Conservation (phyloP, 2,888 invertebrate genomes). For the Punctoribates punctum region DNA sequence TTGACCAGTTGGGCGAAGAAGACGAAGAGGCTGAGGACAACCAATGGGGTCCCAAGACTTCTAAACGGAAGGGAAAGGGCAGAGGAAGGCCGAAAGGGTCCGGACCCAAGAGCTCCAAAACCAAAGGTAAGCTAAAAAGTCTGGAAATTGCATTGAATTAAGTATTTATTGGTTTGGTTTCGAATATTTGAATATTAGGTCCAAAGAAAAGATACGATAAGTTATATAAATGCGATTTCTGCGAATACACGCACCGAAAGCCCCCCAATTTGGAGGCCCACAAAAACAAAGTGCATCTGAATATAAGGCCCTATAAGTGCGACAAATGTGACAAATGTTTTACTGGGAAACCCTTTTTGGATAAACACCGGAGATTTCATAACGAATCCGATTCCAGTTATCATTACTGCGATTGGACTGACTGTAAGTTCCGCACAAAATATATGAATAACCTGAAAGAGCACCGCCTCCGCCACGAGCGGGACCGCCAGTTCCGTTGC, state of each 20-base stretch:
- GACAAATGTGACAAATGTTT: conserved; percentile 12
- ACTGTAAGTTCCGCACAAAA: conserved; percentile 1
- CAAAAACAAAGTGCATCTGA: conserved; percentile 13
- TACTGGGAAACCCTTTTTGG: conserved; percentile 5
- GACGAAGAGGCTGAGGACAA: conserved; percentile 11
- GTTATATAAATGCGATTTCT: conserved; percentile 5
- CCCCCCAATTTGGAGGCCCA: not conserved
- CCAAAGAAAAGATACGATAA: not conserved
- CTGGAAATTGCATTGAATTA: not conserved
- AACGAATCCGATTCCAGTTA: not conserved
- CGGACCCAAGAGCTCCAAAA: too few species aligned
- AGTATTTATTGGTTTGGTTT: not conserved
- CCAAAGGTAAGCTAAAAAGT: too few species aligned
- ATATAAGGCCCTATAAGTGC: conserved; percentile 20
- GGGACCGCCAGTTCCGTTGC: not conserved
- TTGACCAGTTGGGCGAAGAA: conserved; percentile 1
- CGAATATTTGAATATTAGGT: not conserved
- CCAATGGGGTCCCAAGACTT: not conserved
- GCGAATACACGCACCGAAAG: not conserved
- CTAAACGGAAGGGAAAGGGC: not conserved
- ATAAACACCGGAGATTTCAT: conserved; percentile 1
- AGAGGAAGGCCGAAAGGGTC: not conserved
- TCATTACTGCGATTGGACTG: conserved; percentile 21
- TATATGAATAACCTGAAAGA: conserved; percentile 11
- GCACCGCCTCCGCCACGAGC: not conserved